A percentile compares a stretch with the other conserved stretches of the same genome.
phyloP scores from a whole-genome alignment of 1,140 invertebrate genomes.

The Xylocopa sonorina region DNA sequence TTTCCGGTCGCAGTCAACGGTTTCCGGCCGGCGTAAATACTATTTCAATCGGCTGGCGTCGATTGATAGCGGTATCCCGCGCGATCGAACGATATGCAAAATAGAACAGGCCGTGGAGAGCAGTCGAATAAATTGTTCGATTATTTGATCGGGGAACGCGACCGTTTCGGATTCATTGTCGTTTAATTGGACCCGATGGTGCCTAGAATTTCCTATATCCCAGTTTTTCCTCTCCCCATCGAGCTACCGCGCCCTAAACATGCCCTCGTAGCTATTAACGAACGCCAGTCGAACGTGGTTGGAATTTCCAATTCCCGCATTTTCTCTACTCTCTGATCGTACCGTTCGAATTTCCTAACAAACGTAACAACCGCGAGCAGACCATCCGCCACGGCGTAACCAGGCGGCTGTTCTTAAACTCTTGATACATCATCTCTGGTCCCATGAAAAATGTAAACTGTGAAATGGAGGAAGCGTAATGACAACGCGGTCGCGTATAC shows the following conservation, averaged over 20 bases:
- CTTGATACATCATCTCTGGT: too few relatives aligned
- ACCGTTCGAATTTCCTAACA: too few relatives aligned
- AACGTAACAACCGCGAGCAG: too few relatives aligned
- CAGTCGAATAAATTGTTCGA: slow-evolving; percentile 39
- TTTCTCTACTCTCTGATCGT: too few relatives aligned
- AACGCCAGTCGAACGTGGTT: neutral
- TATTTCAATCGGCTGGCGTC: slow-evolving; percentile 6
- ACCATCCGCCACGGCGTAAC: too few relatives aligned
- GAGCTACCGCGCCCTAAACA: neutral
- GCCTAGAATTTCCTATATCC: neutral
- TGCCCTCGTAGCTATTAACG: neutral
- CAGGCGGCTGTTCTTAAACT: too few relatives aligned
- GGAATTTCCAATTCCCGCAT: neutral
- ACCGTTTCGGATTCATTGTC: slow-evolving; percentile 13
- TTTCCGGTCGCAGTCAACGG: neutral
- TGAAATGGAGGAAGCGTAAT: too few relatives aligned
- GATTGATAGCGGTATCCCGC: slow-evolving; percentile 29
- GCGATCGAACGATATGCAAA: slow-evolving; percentile 25
- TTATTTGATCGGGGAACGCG: slow-evolving; percentile 37
- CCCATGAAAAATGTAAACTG: too few relatives aligned
- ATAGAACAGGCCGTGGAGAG: neutral
- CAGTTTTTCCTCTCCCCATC: neutral
- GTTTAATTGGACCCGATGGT: slow-evolving; percentile 29
- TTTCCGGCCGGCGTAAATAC: slow-evolving; percentile 14
- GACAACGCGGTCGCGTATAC: too few relatives aligned